Base-by-base conservation (phyloP, 1,140 invertebrate genomes). In the Vanessa tameamea region DNA sequence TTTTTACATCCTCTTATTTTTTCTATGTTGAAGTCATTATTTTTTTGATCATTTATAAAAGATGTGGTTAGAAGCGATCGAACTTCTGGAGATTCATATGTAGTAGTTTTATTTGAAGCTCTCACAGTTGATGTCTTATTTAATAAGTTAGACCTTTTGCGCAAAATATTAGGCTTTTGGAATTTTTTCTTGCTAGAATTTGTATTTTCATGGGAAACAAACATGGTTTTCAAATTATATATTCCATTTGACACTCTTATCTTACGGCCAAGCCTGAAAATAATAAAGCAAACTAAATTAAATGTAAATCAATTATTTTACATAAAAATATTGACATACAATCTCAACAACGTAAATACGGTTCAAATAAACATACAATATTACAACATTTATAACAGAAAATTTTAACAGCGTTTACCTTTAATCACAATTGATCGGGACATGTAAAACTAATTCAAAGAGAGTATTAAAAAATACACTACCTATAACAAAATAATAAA, bases 111-210 rank as follows among this genome's bases (percentile, higher is more conserved):
- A 66, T 47, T 37, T 47, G 48, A 13, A 53, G n/a, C 48, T 14
- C 37, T 51, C 16, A 74, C 23, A 64, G 23, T 31, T 51, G 68
- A 51, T 37, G 61, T 20, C 14, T 70, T 75, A 59, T 37, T 75
- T 55, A 61, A 37, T 37, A 59, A 51, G 12, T 69, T 89, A n/a
- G 82, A 53, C 69, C 85, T 88, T 75, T 75, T 83, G 53, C 88
- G 84, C 15, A 92, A 79, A 68, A 92, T 92, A 79, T 90, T 92
- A 51, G 90, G 90, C 73, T 92, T 92, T 65, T 88, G 86, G 67
- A 86, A 84, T 69, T 82, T 86, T 77, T 86, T 89, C 71, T 87
- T 89, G 47, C 61, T 81, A 61, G 77, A 69, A 79, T 84, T 87
- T 65, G 77, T 87, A 76, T 61, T 61, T 61, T 89, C 82, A 59